These are phyloP conservation scores for Chironex yamaguchii DNA, from an alignment of 30 jellyfish, hydroid and myxozoan species.

Conservation along the genomic window DNA sequence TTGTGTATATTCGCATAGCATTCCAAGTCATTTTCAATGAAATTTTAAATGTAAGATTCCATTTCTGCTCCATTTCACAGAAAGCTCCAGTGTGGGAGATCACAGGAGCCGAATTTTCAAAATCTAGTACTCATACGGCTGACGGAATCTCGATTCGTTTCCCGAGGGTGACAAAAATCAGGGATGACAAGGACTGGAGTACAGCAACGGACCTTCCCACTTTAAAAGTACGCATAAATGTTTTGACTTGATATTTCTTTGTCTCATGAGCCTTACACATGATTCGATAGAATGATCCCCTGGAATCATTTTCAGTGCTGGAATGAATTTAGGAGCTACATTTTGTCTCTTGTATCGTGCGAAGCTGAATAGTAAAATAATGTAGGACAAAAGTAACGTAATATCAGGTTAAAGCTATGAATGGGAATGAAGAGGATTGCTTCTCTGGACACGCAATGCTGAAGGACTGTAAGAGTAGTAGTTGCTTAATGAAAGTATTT, in stretches of 20 bases:
- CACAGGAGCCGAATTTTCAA: conserved; percentile 92
- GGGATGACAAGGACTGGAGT: conserved; percentile 90
- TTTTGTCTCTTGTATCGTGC: neutral
- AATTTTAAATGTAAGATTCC: conserved; percentile 2
- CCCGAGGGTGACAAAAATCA: conserved; percentile 88
- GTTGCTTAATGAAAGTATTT: no score
- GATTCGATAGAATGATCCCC: neutral
- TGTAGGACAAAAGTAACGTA: no score
- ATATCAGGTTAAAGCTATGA: no score
- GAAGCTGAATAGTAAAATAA: neutral
- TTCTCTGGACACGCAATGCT: no score
- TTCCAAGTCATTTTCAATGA: no score
- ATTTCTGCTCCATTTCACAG: no score
- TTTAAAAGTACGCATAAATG: conserved; percentile 44
- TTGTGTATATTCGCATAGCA: no score
- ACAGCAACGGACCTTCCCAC: conserved; percentile 85
- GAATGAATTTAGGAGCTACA: neutral
- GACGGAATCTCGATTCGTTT: conserved; percentile 89
- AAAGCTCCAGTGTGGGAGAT: conserved; percentile 95
- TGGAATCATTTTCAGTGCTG: neutral
- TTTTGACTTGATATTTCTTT: neutral
- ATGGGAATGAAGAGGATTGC: no score
- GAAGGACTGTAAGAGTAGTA: no score
- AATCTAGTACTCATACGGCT: conserved; percentile 94
- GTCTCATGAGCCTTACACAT: neutral